Percentiles rank a stretch among this genome's conserved stretches.
These are phyloP conservation scores for Polypedilum vanderplanki DNA, from an alignment of 1,140 invertebrate species.

Conservation along the genomic window DNA sequence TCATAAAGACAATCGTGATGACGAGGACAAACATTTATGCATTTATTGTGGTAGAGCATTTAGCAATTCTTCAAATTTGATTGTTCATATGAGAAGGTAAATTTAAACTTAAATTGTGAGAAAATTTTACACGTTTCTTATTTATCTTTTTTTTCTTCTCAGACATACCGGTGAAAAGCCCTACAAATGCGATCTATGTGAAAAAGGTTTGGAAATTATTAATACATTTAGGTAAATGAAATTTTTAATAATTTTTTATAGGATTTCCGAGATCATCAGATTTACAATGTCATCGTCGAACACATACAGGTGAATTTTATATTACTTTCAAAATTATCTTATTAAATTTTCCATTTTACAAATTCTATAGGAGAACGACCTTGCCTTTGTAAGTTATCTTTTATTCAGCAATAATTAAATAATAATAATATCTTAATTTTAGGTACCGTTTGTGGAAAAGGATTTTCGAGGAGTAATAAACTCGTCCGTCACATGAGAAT, in stretches of 20 bases:
- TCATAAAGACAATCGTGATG: constrained; percentile 39
- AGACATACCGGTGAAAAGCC: constrained; percentile 38
- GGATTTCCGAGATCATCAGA: constrained; percentile 47
- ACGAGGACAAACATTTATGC: constrained; percentile 43
- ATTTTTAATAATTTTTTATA: constrained; percentile 33
- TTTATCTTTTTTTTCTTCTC: no score
- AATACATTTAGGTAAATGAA: no score
- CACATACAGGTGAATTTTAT: constrained; percentile 42
- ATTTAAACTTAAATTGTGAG: background rate
- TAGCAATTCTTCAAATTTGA: constrained; percentile 51
- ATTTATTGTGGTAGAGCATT: constrained; percentile 51
- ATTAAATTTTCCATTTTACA: no score
- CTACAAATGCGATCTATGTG: constrained; percentile 47
- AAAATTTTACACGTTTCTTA: no score
- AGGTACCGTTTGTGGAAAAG: constrained; percentile 53
- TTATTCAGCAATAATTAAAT: background rate
- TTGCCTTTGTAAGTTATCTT: constrained; percentile 40
- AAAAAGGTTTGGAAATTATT: constrained; percentile 40
- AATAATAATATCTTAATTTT: background rate
- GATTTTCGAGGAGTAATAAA: constrained; percentile 52
- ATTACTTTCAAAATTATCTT: background rate
- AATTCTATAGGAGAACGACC: constrained; percentile 50
- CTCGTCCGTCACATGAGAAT: constrained; percentile 54
- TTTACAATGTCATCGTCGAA: constrained; percentile 45
- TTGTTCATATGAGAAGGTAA: constrained; percentile 50